These are phyloP conservation scores for Aspiorhynchus laticeps DNA, from an alignment of 2,113 vertebrate species.

Conservation along the genomic window DNA sequence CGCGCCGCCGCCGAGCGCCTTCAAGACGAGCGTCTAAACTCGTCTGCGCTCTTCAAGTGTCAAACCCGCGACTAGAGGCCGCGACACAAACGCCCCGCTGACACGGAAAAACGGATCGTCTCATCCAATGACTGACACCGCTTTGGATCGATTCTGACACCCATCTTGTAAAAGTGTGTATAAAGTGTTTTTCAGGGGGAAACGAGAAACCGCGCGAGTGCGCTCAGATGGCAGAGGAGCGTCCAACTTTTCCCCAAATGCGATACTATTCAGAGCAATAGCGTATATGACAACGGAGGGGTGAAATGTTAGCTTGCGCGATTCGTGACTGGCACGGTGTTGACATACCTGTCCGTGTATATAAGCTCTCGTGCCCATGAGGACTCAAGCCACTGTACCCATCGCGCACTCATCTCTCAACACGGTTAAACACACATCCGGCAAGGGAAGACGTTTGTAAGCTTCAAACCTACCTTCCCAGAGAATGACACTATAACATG, in stretches of 20 bases:
- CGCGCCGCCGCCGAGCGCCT: conserved; percentile 1
- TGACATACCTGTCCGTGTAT: conserved; percentile 45
- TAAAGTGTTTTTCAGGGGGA: conserved; percentile 49
- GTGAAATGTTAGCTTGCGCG: conserved; percentile 8
- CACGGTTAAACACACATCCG: neutral
- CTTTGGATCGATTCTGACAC: conserved; percentile 56
- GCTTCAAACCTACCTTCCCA: conserved; percentile 65
- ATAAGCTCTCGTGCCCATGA: conserved; percentile 55
- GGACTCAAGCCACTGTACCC: conserved; percentile 52
- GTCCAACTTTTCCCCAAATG: conserved; percentile 49
- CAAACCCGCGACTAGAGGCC: conserved; percentile 51
- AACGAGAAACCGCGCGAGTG: conserved; percentile 34
- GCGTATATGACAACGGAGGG: neutral
- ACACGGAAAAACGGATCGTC: conserved; percentile 51
- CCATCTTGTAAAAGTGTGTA: conserved; percentile 54
- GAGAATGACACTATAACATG: conserved; percentile 51
- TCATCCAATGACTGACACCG: conserved; percentile 52
- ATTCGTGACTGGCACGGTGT: conserved; percentile 19
- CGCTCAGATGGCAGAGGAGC: conserved; percentile 36
- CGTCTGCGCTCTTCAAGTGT: conserved; percentile 55
- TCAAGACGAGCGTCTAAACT: conserved; percentile 18
- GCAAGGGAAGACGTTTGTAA: conserved; percentile 35
- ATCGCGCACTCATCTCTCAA: conserved; percentile 38
- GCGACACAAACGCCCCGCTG: conserved; percentile 48
- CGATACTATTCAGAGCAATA: neutral